Conservation (phyloP, 2,113 vertebrate species). For the Sturnira hondurensis region DNA sequence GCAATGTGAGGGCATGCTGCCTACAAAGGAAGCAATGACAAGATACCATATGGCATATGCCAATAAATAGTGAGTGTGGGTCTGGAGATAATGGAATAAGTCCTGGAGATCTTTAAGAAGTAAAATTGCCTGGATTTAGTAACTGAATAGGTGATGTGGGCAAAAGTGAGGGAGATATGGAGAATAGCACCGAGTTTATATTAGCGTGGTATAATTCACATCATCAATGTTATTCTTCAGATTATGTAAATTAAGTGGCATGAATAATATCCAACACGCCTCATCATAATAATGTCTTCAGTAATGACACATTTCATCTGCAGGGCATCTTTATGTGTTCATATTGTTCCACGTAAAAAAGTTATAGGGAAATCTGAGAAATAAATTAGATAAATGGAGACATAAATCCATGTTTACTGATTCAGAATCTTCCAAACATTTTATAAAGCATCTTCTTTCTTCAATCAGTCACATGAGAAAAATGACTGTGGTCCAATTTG, state of each 20-base stretch:
- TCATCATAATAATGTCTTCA: neutral
- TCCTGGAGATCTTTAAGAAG: neutral
- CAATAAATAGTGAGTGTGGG: neutral
- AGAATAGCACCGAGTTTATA: neutral
- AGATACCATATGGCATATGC: neutral
- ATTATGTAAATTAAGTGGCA: neutral
- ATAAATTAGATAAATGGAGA: neutral
- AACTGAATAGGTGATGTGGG: neutral
- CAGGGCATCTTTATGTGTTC: neutral
- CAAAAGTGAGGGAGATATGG: neutral
- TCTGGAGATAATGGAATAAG: neutral
- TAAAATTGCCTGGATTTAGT: neutral
- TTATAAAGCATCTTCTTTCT: neutral
- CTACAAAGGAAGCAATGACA: neutral
- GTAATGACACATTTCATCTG: neutral
- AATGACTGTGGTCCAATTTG: neutral
- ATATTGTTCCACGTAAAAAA: neutral
- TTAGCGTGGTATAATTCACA: neutral
- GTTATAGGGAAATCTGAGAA: neutral
- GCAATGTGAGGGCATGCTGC: neutral
- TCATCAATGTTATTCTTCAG: neutral
- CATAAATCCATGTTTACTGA: neutral
- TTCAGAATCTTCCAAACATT: neutral
- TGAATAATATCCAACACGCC: neutral
- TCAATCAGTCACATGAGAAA: neutral